Base-by-base conservation (phyloP, 1,140 invertebrate species). In the Drosophila arawakana region DNA sequence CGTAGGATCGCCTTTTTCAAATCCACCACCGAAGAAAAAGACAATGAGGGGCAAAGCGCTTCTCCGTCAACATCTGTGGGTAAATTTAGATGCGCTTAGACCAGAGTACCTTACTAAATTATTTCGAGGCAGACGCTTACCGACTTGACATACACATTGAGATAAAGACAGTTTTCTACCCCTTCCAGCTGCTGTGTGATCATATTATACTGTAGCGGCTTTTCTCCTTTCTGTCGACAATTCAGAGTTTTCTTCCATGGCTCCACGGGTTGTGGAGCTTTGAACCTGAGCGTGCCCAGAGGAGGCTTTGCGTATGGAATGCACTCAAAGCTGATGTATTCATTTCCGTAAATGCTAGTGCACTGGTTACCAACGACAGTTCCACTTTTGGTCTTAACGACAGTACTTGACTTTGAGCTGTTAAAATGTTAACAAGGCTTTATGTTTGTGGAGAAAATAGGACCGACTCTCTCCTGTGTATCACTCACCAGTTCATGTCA, bases 291-390 rank as follows among this genome's bases (percentile, higher is more conserved):
- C 1, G 93, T 81, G 1, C 94, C 94, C 7, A 95, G 30, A 0
- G 95, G 96, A 0, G 95, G 95, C 65, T 94, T 93, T 0, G 95
- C 95, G 84, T 93, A 96, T 0, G 96, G 95, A 72, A 96, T 95
- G 9, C 95, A 93, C 78, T 93, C 78, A 58, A 93, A 93, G 39
- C 86, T 90, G 55, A 91, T 72, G 73, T 92, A 93, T 11, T 75
- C 30, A 25, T 82, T 71, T 6, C 80, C 79, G 15, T 91, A 91
- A 9, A 91, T 61, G 30, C 63, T 79, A n/a, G 58, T 79, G 9
- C 83, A 79, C 1, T n/a, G 37, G 1, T 62, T 68, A 11, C 90
- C 90, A n/a, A 57, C 18, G 18, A 91, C 70, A 0, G 55, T 47
- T 11, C 90, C 90, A 10, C 68, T 81, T 8, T 54, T 68, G 2